A percentile compares a stretch with the other conserved stretches of the same genome.
These are phyloP conservation scores for Pentamera pediparva DNA, from an alignment of 53 echinoderm and acorn worm genomes.

Conservation along the genomic window DNA sequence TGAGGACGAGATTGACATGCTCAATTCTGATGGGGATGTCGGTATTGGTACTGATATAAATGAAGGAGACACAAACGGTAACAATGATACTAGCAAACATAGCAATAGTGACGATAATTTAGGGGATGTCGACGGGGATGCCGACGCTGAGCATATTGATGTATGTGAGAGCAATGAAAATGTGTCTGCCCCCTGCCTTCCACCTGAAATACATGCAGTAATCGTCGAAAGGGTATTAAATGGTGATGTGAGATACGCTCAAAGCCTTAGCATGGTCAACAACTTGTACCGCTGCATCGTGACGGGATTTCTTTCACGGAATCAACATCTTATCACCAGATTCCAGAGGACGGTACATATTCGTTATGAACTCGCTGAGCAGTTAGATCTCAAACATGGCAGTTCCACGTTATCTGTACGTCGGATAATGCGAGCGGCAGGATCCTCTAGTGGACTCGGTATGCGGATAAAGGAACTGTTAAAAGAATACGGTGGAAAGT, in stretches of 20 bases:
- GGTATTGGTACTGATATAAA: too few species aligned
- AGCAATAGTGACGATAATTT: neutral
- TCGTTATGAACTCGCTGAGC: neutral
- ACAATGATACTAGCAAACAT: too few species aligned
- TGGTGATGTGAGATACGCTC: neutral
- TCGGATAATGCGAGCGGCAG: neutral
- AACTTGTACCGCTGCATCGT: neutral
- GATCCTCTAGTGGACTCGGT: neutral
- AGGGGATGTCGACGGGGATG: neutral
- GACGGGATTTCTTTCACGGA: neutral
- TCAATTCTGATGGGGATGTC: too few species aligned
- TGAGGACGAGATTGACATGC: too few species aligned
- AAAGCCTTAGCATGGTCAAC: neutral
- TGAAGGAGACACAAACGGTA: too few species aligned
- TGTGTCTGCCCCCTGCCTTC: neutral
- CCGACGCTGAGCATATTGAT: neutral
- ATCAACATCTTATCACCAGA: neutral
- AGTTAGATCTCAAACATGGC: neutral
- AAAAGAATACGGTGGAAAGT: neutral
- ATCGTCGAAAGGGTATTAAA: neutral
- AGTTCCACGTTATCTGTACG: constrained; percentile 1
- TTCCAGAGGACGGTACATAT: neutral
- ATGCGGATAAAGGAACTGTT: neutral
- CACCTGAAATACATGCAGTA: neutral
- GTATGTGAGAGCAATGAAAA: neutral